These are phyloP conservation scores for Saccopteryx leptura DNA, from an alignment of 2,113 vertebrate genomes.

Conservation along the genomic window DNA sequence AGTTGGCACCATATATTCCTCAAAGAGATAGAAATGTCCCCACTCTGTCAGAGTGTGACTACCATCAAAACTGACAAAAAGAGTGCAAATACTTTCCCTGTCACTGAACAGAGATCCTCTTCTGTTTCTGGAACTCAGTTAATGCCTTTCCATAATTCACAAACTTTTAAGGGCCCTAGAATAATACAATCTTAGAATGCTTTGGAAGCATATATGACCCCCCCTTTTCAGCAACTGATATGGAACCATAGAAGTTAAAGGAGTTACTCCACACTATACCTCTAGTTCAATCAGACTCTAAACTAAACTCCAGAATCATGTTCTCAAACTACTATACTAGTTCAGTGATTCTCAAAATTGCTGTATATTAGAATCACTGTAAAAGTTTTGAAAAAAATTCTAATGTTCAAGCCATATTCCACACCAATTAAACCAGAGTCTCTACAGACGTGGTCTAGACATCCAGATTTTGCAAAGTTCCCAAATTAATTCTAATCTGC, in stretches of 20 bases:
- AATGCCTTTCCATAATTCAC: background rate
- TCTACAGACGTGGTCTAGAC: background rate
- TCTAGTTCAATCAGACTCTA: background rate
- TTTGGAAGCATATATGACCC: background rate
- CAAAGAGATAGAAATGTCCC: background rate
- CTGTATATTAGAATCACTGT: background rate
- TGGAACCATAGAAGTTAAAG: background rate
- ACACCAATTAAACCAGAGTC: background rate
- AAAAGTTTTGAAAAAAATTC: background rate
- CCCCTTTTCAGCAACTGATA: background rate
- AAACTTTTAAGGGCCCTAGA: background rate
- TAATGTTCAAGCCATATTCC: background rate
- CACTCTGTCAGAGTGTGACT: background rate
- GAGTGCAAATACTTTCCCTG: background rate
- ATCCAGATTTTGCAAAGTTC: slow-evolving; percentile 11
- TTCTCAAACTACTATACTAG: background rate
- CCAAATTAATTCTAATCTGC: background rate
- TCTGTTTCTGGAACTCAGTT: background rate
- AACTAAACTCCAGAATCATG: background rate
- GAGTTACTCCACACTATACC: background rate
- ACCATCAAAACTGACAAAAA: background rate
- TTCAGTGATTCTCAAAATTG: background rate
- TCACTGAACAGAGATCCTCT: background rate
- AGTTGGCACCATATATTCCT: background rate
- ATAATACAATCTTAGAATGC: background rate